phyloP scores from a whole-genome alignment of 2,797 vertebrate species.

The Fratercula arctica region DNA sequence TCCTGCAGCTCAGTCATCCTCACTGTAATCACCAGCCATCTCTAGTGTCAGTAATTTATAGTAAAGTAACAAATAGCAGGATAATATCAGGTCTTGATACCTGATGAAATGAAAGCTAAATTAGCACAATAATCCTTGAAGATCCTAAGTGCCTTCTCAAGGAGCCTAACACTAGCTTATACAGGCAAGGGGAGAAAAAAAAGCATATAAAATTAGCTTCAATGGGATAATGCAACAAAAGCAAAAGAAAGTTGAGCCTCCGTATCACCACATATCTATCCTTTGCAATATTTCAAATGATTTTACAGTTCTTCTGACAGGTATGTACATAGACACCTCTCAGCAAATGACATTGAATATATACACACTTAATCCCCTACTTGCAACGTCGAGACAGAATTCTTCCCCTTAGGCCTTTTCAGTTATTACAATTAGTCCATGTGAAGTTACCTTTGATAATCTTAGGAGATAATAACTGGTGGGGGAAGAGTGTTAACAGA shows the following conservation, averaged over 20 bases:
- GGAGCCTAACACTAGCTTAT: conserved; percentile 19
- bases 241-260: conserved; percentile 34
- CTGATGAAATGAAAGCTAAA: conserved; percentile 39
- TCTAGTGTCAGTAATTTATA: conserved; percentile 12
- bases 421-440: conserved; percentile 53
- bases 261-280: not conserved
- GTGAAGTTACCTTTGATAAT: conserved; percentile 60
- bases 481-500: not conserved
- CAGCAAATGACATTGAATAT: conserved; percentile 31
- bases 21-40: not conserved
- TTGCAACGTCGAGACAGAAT: conserved; percentile 17
- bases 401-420: conserved; percentile 56
- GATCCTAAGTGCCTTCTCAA: conserved; percentile 19
- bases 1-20: not conserved
- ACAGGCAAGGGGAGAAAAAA: not conserved
- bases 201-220: not conserved
- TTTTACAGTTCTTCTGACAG: conserved; percentile 56
- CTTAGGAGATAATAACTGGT: conserved; percentile 36
- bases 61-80: conserved; percentile 17
- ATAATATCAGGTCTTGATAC: conserved; percentile 18
- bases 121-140: conserved; percentile 42
- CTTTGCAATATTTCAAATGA: not conserved
- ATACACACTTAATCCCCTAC: conserved; percentile 59
- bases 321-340: conserved; percentile 48
- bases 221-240: conserved; percentile 1